These are phyloP conservation scores for Ranitomeya imitator DNA, from an alignment of 2,113 vertebrate species.

Conservation along the genomic window DNA sequence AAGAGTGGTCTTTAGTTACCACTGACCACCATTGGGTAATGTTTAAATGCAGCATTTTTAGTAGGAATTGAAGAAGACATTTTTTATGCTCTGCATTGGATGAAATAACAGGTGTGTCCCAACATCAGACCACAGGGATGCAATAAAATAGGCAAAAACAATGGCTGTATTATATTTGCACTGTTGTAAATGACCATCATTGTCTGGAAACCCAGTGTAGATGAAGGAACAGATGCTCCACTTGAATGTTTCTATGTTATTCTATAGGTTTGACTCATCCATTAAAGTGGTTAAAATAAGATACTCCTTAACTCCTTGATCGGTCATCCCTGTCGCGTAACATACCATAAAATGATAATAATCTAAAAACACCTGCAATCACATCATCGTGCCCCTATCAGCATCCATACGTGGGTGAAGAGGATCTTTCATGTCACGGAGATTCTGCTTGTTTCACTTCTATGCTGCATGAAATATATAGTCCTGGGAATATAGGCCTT, in stretches of 20 bases:
- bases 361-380: conserved; percentile 29
- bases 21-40: not conserved
- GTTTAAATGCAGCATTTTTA: not conserved
- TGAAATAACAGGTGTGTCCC: not conserved
- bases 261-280: not conserved
- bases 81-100: not conserved
- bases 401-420: not conserved
- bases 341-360: conserved; percentile 31
- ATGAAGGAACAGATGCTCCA: not conserved
- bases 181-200: not conserved
- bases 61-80: not conserved
- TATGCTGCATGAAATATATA: not conserved
- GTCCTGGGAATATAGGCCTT: not conserved
- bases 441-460: conserved; percentile 14
- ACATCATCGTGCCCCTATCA: conserved; percentile 26
- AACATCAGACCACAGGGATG: not conserved
- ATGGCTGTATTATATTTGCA: not conserved
- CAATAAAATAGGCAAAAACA: not conserved
- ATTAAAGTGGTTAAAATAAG: conserved; percentile 2
- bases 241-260: not conserved
- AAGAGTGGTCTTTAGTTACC: not conserved
- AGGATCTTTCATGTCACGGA: conserved; percentile 30
- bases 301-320: conserved; percentile 26
- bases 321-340: not conserved
- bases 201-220: not conserved